A percentile compares a stretch with the other conserved stretches of the same genome.
Conservation (phyloP, 2,113 vertebrate genomes). For the Vulpes lagopus region DNA sequence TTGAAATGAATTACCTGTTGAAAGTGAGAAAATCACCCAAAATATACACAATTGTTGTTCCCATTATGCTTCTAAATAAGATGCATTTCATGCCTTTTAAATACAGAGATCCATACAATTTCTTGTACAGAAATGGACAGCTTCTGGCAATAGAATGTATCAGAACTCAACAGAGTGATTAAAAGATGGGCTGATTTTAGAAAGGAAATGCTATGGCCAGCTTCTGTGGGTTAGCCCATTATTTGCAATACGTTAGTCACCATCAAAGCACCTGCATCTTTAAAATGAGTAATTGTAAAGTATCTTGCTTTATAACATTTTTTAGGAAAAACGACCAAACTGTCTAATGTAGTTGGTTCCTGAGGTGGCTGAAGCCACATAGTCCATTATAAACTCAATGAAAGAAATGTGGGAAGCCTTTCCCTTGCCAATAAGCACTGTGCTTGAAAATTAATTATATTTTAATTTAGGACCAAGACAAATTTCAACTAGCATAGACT, state of each 20-base stretch:
- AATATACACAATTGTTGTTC: background rate
- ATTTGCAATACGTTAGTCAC: background rate
- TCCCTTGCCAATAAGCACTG: conserved; percentile 47
- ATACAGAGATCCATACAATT: background rate
- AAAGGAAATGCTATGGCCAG: background rate
- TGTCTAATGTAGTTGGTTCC: conserved; percentile 30
- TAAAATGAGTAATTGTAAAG: conserved; percentile 57
- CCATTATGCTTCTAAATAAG: background rate
- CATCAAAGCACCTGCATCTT: background rate
- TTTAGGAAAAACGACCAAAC: conserved; percentile 66
- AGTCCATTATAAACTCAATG: conserved; percentile 43
- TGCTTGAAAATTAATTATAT: conserved; percentile 70
- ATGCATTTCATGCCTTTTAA: conserved; percentile 36
- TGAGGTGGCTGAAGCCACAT: conserved; percentile 11
- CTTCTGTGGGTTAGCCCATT: conserved; percentile 25
- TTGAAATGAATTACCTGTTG: conserved; percentile 31
- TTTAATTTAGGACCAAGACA: conserved; percentile 71
- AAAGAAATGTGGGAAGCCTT: conserved; percentile 43
- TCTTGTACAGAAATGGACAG: conserved; percentile 1
- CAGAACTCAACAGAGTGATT: background rate
- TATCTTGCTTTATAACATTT: background rate
- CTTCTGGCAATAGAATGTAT: background rate
- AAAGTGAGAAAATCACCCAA: conserved; percentile 46
- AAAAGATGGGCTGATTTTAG: conserved; percentile 2
- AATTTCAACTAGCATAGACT: conserved; percentile 40